Conservation (phyloP, 2,113 vertebrate genomes). For the Tenrec ecaudatus region DNA sequence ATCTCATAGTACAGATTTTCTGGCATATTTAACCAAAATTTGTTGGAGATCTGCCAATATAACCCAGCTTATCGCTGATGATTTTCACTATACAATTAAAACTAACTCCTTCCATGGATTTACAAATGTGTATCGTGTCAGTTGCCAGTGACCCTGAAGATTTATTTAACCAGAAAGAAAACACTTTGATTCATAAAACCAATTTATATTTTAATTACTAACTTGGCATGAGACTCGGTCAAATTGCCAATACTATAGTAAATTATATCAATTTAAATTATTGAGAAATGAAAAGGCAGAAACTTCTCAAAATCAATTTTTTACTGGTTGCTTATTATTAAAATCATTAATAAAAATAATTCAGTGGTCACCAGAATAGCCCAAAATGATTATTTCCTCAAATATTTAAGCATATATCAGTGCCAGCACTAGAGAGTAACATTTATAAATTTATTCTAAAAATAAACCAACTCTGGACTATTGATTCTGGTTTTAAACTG, state of each 20-base stretch:
- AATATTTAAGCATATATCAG: constrained; percentile 9
- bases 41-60: constrained; percentile 10
- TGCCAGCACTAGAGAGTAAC: not conserved
- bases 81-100: constrained; percentile 10
- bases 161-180: constrained; percentile 64
- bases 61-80: not conserved
- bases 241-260: constrained; percentile 34
- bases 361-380: not conserved
- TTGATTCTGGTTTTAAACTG: not conserved
- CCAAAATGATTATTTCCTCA: constrained; percentile 57
- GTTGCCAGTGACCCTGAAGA: not conserved
- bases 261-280: constrained; percentile 69
- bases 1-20: not conserved
- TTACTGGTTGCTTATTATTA: constrained; percentile 34
- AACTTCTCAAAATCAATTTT: constrained; percentile 63
- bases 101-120: constrained; percentile 22
- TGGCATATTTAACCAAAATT: constrained; percentile 11
- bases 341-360: constrained; percentile 57
- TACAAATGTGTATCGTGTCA: constrained; percentile 34
- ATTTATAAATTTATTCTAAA: not conserved
- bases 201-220: constrained; percentile 65
- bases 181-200: constrained; percentile 67
- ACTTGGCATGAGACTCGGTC: constrained; percentile 68
- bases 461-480: constrained; percentile 36
- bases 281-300: constrained; percentile 49